Conservation (phyloP, 1,140 invertebrate genomes). For the Rhopalosiphum padi region DNA sequence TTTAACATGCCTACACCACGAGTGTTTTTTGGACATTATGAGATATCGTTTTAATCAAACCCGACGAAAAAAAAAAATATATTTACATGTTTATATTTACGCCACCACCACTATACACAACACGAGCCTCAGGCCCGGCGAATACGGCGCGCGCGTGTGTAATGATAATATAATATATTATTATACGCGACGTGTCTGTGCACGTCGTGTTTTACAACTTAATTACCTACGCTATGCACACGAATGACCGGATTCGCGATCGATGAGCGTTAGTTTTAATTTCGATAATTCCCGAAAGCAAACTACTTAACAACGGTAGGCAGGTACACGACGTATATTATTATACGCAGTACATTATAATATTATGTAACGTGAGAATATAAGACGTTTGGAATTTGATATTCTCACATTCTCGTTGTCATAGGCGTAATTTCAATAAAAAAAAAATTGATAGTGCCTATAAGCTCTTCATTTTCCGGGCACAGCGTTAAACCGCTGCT, state of each 20-base stretch:
- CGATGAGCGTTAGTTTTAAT: background rate
- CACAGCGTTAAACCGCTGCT: no score
- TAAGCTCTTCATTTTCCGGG: no score
- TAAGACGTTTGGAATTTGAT: background rate
- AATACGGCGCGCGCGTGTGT: background rate
- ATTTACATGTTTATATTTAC: background rate
- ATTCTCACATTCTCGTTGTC: background rate
- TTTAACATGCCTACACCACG: background rate
- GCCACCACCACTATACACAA: background rate
- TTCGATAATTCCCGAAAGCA: background rate
- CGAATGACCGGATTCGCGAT: background rate
- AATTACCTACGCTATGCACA: background rate
- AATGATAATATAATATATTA: conserved; percentile 8
- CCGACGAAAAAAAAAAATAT: background rate
- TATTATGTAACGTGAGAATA: no score
- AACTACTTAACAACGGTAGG: background rate
- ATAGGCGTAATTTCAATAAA: no score
- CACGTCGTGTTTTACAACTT: background rate
- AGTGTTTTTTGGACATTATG: conserved; percentile 15
- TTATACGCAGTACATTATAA: background rate
- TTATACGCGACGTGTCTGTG: background rate
- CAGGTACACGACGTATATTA: background rate
- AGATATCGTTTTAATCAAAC: conserved; percentile 1
- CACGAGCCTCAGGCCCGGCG: no score
- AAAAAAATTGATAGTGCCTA: no score